Percentiles rank a stretch among this genome's conserved stretches.
Evolutionary conservation across 2,113 vertebrate genomes (phyloP).

Genomic region (Pollimyrus isidori): DNA sequence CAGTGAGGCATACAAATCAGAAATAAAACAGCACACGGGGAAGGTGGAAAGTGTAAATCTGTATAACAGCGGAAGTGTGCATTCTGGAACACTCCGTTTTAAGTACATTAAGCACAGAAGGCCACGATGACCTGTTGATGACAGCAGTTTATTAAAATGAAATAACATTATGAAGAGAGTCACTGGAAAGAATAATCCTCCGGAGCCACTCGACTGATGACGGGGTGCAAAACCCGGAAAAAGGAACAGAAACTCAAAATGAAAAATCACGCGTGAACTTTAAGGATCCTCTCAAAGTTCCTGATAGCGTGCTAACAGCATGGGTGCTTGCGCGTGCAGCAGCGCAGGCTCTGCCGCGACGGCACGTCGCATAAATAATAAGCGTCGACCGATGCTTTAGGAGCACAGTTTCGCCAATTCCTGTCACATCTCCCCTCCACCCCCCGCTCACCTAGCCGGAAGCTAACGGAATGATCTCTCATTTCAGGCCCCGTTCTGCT

Average conservation of each 20-base stretch:
- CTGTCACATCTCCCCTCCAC: not conserved
- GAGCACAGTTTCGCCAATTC: not conserved
- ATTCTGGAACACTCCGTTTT: not conserved
- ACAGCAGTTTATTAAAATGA: not conserved
- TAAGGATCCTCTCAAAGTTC: not conserved
- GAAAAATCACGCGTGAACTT: not conserved
- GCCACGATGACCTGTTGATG: not conserved
- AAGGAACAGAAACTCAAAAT: not conserved
- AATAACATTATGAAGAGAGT: not conserved
- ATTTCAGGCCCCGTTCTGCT: conserved; percentile 11
- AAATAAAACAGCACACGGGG: not conserved
- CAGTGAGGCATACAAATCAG: not conserved
- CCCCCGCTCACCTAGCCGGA: not conserved
- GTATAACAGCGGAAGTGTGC: not conserved
- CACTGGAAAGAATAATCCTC: not conserved
- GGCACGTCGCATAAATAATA: not conserved
- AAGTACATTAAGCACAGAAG: not conserved
- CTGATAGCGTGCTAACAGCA: not conserved
- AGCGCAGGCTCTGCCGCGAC: too few relatives aligned
- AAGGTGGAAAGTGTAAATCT: not conserved
- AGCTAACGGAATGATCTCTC: not conserved
- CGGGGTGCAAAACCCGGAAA: not conserved
- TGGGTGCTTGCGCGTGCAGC: not conserved
- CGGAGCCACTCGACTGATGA: not conserved
- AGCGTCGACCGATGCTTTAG: not conserved